Conservation (phyloP, 2,888 invertebrate genomes). For the Amphipyra berbera region DNA sequence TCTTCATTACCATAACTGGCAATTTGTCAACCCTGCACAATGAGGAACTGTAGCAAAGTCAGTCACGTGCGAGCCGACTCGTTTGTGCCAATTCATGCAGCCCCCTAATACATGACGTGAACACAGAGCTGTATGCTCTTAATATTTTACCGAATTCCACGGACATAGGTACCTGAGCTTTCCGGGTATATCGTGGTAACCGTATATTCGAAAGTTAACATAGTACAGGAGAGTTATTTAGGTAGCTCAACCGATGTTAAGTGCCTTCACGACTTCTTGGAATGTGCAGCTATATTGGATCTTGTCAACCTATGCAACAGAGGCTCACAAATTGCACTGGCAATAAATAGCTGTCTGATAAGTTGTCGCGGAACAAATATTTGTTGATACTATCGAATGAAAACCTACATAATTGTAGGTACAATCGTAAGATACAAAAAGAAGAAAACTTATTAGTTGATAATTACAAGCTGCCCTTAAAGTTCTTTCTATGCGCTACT, state of each 20-base stretch:
- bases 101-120: conserved; percentile 46
- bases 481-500: too few species aligned
- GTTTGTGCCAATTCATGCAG: conserved; percentile 71
- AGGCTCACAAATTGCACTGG: too few species aligned
- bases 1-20: conserved; percentile 21
- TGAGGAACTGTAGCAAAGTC: conserved; percentile 62
- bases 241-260: conserved; percentile 25
- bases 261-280: conserved; percentile 29
- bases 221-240: conserved; percentile 26
- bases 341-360: too few species aligned
- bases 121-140: conserved; percentile 23
- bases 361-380: too few species aligned
- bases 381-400: too few species aligned
- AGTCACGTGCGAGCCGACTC: conserved; percentile 69
- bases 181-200: conserved; percentile 18
- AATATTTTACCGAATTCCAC: conserved; percentile 47
- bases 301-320: background rate
- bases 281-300: conserved; percentile 28
- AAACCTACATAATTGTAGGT: too few species aligned
- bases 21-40: conserved; percentile 59
- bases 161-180: conserved; percentile 37
- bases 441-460: too few species aligned
- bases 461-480: too few species aligned
- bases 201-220: conserved; percentile 30
- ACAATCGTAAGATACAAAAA: too few species aligned